phyloP scores from a whole-genome alignment of 2,888 invertebrate species.

The Nycteola revayana region DNA sequence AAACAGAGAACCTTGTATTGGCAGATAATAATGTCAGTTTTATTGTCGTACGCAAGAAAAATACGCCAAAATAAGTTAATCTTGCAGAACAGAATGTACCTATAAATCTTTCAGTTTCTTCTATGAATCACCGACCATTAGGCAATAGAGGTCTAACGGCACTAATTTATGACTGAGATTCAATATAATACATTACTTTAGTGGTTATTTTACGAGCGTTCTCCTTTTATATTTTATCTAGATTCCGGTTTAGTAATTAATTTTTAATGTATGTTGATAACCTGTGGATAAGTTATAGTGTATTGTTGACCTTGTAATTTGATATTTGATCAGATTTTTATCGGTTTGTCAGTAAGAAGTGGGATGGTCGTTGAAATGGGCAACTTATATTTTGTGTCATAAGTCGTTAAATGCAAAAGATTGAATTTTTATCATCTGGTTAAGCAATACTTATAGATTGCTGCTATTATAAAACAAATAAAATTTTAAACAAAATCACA shows the following conservation, averaged over 20 bases:
- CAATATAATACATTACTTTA: constrained; percentile 42
- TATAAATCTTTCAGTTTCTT: constrained; percentile 21
- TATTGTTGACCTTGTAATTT: constrained; percentile 13
- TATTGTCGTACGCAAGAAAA: no score
- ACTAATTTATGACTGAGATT: constrained; percentile 53
- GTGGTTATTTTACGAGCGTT: constrained; percentile 47
- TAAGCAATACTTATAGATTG: no score
- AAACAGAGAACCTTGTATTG: no score
- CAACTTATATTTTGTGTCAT: no score
- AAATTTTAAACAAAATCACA: no score
- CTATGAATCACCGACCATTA: constrained; percentile 33
- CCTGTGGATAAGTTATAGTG: constrained; percentile 8
- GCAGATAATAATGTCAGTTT: no score
- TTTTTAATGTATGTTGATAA: constrained; percentile 28
- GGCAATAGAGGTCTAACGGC: constrained; percentile 41
- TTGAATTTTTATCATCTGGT: constrained; percentile 1
- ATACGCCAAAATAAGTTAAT: no score
- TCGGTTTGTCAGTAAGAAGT: constrained; percentile 3
- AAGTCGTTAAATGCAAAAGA: not conserved
- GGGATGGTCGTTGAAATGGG: constrained; percentile 5
- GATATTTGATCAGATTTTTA: constrained; percentile 17
- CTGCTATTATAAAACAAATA: constrained; percentile 2
- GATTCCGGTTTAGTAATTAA: constrained; percentile 38
- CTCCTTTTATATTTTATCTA: constrained; percentile 41
- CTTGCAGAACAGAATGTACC: no score